Evolutionary conservation across 1,140 invertebrate species (phyloP).

Genomic region (Trigoniulus corallinus): DNA sequence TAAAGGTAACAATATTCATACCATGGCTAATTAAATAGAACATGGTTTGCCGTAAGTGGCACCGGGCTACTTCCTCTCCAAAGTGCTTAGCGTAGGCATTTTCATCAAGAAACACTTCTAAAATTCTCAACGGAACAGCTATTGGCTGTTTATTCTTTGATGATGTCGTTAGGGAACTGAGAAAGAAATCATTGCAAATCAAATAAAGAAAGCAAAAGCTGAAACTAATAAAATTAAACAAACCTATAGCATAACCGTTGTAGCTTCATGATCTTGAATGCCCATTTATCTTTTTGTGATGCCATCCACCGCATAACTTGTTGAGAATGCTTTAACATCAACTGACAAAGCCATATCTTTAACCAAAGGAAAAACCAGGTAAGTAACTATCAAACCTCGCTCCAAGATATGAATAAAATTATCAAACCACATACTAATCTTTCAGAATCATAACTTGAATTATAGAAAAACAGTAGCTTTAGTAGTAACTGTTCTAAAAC

Average conservation of each 20-base stretch:
- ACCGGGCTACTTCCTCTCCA: constrained; percentile 24
- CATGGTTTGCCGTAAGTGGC: constrained; percentile 9
- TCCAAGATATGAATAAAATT: constrained; percentile 3
- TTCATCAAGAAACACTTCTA: constrained; percentile 48
- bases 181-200: neutral
- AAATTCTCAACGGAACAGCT: constrained; percentile 54
- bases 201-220: constrained; percentile 23
- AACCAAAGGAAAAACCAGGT: constrained; percentile 4
- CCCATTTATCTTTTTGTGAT: constrained; percentile 6
- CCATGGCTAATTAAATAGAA: constrained; percentile 7
- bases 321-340: constrained; percentile 18
- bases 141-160: constrained; percentile 30
- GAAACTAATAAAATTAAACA: constrained; percentile 13
- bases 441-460: constrained; percentile 41
- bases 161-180: constrained; percentile 19
- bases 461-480: constrained; percentile 52
- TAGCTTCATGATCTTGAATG: constrained; percentile 15
- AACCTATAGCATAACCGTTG: constrained; percentile 19
- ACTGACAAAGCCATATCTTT: constrained; percentile 21
- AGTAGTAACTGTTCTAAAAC: constrained; percentile 26
- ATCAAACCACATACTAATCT: constrained; percentile 42
- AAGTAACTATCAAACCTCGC: neutral
- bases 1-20: neutral
- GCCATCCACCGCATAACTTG: constrained; percentile 11
- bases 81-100: constrained; percentile 32